Conservation (phyloP, 2,888 invertebrate species). For the Sepiola atlantica region DNA sequence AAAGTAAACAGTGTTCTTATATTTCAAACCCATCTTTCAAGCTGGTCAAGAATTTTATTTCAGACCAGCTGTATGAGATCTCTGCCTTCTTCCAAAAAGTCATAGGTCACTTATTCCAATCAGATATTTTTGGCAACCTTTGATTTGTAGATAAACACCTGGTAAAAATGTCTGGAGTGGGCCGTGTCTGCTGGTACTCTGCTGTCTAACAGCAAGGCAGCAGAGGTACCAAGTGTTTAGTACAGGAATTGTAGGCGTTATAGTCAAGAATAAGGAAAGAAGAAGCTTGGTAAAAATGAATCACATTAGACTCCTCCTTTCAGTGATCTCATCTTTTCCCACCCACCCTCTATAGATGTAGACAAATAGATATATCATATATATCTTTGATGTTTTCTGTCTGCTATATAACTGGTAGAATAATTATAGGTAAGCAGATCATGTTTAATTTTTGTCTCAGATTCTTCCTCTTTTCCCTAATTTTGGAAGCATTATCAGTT, state of each 20-base stretch:
- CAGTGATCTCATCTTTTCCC: background rate
- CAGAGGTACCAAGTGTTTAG: background rate
- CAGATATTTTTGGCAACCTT: conserved; percentile 1
- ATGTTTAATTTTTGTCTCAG: background rate
- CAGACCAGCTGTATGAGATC: background rate
- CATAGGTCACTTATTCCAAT: background rate
- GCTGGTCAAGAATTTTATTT: background rate
- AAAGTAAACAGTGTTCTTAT: too few relatives aligned
- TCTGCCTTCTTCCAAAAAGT: background rate
- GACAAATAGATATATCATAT: background rate
- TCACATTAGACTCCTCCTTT: background rate
- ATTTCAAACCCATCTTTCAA: background rate
- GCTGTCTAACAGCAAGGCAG: background rate
- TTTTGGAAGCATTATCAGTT: background rate
- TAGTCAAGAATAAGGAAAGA: background rate
- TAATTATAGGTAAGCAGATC: background rate
- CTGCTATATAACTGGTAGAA: background rate
- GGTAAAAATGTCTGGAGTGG: background rate
- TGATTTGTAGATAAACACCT: conserved; percentile 9
- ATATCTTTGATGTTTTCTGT: background rate
- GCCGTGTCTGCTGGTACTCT: background rate
- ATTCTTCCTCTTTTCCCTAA: background rate
- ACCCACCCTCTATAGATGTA: background rate
- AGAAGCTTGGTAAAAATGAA: background rate
- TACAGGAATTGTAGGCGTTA: background rate